phyloP scores from a whole-genome alignment of 2,797 vertebrate species.

The Kryptopterus vitreolus region DNA sequence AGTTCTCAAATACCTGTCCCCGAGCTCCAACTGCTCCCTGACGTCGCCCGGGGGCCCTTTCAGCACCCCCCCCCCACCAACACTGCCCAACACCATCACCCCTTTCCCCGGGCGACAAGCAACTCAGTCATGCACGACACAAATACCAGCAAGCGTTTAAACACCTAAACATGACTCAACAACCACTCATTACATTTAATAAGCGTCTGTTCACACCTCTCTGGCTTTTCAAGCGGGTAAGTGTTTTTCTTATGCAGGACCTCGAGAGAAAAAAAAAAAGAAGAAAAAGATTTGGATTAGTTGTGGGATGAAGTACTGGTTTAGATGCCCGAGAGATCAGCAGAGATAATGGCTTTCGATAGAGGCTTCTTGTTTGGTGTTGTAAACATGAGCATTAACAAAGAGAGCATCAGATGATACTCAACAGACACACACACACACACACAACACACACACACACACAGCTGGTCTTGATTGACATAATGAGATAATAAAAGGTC shows the following conservation, averaged over 20 bases:
- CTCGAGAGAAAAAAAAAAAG: background rate
- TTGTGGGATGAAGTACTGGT: background rate
- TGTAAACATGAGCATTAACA: background rate
- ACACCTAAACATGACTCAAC: background rate
- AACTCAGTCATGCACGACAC: background rate
- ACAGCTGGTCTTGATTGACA: no score
- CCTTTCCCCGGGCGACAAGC: background rate
- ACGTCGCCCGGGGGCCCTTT: conserved; percentile 25
- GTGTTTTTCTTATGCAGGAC: background rate
- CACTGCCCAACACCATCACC: no score
- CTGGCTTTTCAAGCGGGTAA: background rate
- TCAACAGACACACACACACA: background rate
- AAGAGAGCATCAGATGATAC: conserved; percentile 1
- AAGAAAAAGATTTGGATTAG: background rate
- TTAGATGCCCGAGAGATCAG: background rate
- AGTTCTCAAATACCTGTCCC: conserved; percentile 46
- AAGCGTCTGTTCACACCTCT: background rate
- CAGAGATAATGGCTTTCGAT: background rate
- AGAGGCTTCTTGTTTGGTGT: conserved; percentile 7
- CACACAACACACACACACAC: background rate
- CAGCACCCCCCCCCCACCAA: background rate
- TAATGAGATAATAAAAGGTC: no score
- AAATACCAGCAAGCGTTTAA: conserved; percentile 26
- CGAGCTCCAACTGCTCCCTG: conserved; percentile 45
- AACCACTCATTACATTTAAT: conserved; percentile 15